Evolutionary conservation across 2,888 invertebrate species (phyloP), one percentile per base, ranked within the genome.

Genomic region (Diadegma fenestrale): DNA sequence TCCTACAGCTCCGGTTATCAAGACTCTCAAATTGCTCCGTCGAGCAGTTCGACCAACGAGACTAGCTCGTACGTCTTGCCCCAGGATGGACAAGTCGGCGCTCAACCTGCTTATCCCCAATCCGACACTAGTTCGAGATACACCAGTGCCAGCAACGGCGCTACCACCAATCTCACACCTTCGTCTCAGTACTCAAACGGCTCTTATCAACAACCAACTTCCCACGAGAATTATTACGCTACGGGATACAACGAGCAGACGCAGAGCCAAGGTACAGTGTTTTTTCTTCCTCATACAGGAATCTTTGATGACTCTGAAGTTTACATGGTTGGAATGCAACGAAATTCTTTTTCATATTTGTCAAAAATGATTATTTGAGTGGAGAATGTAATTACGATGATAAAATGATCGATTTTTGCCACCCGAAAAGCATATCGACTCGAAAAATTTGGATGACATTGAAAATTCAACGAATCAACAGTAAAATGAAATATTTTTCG

Each of bases 1-100:
- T 95, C 96, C 14, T 96, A 96, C 88, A 95, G 93, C 87, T 96
- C 96, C 75, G 96, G 96, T 0, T 96, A 96, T 82, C 95, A 96
- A 90, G 94, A 95, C 76, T 88, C 90, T 37, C 92, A 94, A 63
- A 82, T 54, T 43, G 43, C 43, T 7, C 33, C 51, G 5, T n/a
- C 33, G n/a, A 71, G 5, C n/a, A 45, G 33, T 10, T 12, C 66
- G 75, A 45, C 43, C 48, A 75, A 48, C 63, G 82, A 71, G 33
- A 14, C n/a, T n/a, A n/a, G 26, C 22, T n/a, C 72, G 7, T 83
- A 73, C 37, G 61, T 54, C 37, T 45, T 73, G 26, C 80, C 85
- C 2, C 76, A 66, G 45, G 73, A 80, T 2, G 58, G 45, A 22
- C 63, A 45, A 19, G 68, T 41, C 10, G 22, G 3, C 17, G 77